Percentiles rank a stretch among this genome's conserved stretches.
phyloP scores from a whole-genome alignment of 92 coral and sea anemone species.

The Ricordea florida region DNA sequence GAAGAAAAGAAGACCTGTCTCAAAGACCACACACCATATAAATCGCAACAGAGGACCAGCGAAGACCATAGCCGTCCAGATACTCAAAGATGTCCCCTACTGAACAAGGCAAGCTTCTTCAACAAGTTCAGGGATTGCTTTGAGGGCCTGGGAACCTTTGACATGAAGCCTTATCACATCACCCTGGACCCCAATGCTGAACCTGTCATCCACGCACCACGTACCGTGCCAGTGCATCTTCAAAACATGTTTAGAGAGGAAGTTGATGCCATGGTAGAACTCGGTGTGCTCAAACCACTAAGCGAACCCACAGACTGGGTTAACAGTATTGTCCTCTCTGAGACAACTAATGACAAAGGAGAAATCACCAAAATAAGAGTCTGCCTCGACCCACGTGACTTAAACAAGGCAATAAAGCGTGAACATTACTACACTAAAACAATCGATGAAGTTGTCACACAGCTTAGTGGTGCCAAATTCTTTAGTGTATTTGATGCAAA shows the following conservation, averaged over 20 bases:
- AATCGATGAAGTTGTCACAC: constrained; percentile 41
- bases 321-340: not conserved
- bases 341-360: constrained; percentile 23
- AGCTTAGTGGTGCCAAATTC: constrained; percentile 48
- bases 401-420: constrained; percentile 31
- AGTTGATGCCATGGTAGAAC: constrained; percentile 14
- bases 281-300: constrained; percentile 7
- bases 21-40: no score
- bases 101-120: constrained; percentile 13
- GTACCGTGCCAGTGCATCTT: constrained; percentile 37
- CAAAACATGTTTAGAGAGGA: not conserved
- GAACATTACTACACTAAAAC: constrained; percentile 40
- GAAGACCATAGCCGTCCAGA: no score
- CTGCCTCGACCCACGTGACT: constrained; percentile 34
- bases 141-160: constrained; percentile 22
- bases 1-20: no score
- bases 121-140: constrained; percentile 30
- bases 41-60: no score
- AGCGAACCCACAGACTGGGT: constrained; percentile 19
- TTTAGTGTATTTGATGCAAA: constrained; percentile 58
- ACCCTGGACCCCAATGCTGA: constrained; percentile 37
- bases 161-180: constrained; percentile 57
- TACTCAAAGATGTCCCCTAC: no score
- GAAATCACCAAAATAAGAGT: constrained; percentile 51
- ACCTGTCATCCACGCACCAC: constrained; percentile 49